Conservation (phyloP, 1,140 invertebrate genomes). For the Drosophila busckii region DNA sequence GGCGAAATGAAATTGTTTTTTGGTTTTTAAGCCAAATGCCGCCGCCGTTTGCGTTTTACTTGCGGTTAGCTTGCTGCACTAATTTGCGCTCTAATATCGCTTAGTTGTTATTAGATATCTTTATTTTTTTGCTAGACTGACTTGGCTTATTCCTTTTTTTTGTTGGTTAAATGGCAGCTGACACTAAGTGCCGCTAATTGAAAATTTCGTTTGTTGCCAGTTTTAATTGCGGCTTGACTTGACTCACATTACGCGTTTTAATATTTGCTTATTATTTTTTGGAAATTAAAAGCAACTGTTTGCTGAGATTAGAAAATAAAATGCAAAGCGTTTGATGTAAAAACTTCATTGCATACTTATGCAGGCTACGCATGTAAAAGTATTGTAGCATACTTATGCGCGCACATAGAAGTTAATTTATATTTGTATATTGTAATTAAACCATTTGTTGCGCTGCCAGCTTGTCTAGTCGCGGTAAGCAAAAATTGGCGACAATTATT, state of each 20-base stretch:
- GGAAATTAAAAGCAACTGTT: conserved; percentile 41
- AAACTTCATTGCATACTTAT: too few species aligned
- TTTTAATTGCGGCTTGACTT: conserved; percentile 56
- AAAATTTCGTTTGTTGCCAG: conserved; percentile 60
- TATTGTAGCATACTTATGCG: too few species aligned
- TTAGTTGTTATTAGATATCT: conserved; percentile 71
- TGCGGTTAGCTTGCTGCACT: conserved; percentile 42
- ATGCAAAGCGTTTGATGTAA: neutral
- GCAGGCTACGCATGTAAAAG: too few species aligned
- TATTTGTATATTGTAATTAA: conserved; percentile 16
- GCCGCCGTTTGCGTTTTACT: conserved; percentile 1
- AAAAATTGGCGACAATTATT: conserved; percentile 43
- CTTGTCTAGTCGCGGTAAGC: conserved; percentile 40
- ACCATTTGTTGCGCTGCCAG: conserved; percentile 26
- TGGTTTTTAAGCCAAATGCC: conserved; percentile 16
- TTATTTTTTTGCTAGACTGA: conserved; percentile 18
- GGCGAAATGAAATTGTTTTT: conserved; percentile 42
- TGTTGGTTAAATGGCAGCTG: conserved; percentile 59
- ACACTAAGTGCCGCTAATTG: conserved; percentile 71
- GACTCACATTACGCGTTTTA: conserved; percentile 11
- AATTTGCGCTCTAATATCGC: conserved; percentile 64
- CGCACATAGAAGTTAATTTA: conserved; percentile 8
- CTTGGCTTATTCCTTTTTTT: conserved; percentile 14
- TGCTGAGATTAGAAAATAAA: conserved; percentile 8
- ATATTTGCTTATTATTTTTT: conserved; percentile 35